phyloP scores from a whole-genome alignment of 2,797 vertebrate species.

The Sebastes matsubarae region DNA sequence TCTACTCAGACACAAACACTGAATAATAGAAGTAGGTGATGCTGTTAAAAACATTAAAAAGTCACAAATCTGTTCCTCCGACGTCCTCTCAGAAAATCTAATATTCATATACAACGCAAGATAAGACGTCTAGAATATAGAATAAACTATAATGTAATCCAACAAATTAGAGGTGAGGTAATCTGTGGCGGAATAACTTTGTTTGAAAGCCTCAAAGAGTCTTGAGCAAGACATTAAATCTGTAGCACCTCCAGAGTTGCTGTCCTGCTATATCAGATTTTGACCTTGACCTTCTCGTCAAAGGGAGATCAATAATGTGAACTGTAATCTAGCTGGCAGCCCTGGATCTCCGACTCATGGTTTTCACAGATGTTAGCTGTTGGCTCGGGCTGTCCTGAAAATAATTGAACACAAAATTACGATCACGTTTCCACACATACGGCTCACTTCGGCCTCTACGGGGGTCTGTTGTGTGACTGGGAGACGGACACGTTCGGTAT shows the following conservation, averaged over 20 bases:
- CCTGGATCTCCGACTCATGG: neutral
- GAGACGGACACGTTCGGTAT: neutral
- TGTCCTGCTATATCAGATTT: neutral
- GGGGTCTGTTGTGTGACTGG: neutral
- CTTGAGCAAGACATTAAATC: neutral
- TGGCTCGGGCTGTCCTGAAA: neutral
- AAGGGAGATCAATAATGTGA: neutral
- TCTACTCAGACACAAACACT: neutral
- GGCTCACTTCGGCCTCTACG: neutral
- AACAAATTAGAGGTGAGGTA: neutral
- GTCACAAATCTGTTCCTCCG: neutral
- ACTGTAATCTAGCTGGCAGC: neutral
- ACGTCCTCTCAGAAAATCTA: neutral
- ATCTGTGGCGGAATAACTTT: neutral
- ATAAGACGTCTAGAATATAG: neutral
- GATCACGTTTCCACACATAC: constrained; percentile 32
- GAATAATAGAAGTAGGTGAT: neutral
- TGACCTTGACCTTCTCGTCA: neutral
- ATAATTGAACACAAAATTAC: constrained; percentile 14
- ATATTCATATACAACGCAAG: neutral
- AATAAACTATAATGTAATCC: neutral
- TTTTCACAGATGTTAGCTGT: constrained; percentile 41
- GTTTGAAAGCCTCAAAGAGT: neutral
- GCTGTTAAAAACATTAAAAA: neutral
- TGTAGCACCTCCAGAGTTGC: neutral